Evolutionary conservation across 2,797 vertebrate species (phyloP), one percentile per base, ranked within the genome.

Genomic region (Eulemur albifrons): DNA sequence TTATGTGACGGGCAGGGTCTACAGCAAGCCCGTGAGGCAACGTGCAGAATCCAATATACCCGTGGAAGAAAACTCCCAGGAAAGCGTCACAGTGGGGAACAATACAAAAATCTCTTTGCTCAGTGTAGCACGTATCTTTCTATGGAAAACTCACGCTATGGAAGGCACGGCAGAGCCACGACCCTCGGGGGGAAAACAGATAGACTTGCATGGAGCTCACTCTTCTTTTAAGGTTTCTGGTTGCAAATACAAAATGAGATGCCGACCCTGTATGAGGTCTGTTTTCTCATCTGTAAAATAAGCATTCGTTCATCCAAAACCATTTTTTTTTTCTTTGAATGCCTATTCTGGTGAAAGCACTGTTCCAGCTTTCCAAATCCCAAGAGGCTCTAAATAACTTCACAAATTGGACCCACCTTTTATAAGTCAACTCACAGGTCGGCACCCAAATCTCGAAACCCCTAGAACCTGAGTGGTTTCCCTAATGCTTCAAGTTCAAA

Each of bases 181-280:
- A 35, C 15, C 15, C 8, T 11, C 0, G 1, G n/a, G 69, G 30
- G 7, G 20, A 9, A 76, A 18, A 5, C 30, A n/a, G 54, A 20
- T 2, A 30, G 43, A 10, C 2, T 2, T 7, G 7, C 2, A 1
- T 9, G 52, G 35, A 21, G 18, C 0, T 0, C 1, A 1, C n/a
- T 4, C 11, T 52, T 27, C 13, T 30, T 30, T 38, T 7, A 17
- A 1, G 1, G 7, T 63, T 59, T 21, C 35, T 21, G 38, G 25
- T 23, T 12, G 3, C 50, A 25, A 13, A 3, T 0, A 52, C 0
- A 21, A 45, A 69, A n/a, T 4, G n/a, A 32, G 13, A 69, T 5
- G 15, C 4, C 8, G 0, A 0, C 35, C 25, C 13, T 10, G 25
- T 8, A 3, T 54, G 23, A 38, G n/a, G 52, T 0, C 13, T 79